Evolutionary conservation across 2,888 invertebrate genomes (phyloP).

Genomic region (Platerodrilus igneus): DNA sequence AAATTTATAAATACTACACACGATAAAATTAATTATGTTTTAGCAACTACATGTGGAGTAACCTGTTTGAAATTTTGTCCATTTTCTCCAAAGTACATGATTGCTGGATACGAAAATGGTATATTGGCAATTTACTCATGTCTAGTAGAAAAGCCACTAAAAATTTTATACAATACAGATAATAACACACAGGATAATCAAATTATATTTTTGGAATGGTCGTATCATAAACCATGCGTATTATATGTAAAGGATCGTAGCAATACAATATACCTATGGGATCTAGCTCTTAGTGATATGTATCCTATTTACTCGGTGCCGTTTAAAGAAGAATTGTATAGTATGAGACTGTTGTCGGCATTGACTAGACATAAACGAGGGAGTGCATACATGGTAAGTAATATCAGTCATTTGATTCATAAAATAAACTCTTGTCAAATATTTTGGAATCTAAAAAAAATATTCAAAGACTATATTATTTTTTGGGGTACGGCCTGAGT

Average conservation of each 20-base stretch:
- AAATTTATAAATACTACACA: not conserved
- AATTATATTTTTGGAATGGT: conserved; percentile 52
- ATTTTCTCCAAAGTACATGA: conserved; percentile 49
- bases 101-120: conserved; percentile 52
- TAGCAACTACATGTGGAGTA: conserved; percentile 38
- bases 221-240: conserved; percentile 50
- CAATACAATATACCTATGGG: conserved; percentile 52
- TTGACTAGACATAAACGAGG: conserved; percentile 28
- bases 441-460: no score
- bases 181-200: conserved; percentile 34
- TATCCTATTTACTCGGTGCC: conserved; percentile 48
- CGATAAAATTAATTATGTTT: conserved; percentile 22
- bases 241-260: conserved; percentile 49
- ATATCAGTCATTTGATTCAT: no score
- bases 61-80: conserved; percentile 51
- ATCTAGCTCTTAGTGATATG: conserved; percentile 51
- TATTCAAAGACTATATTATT: no score
- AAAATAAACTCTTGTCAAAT: no score
- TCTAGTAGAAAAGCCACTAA: conserved; percentile 46
- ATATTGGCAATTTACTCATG: conserved; percentile 50
- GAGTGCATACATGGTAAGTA: conserved; percentile 49
- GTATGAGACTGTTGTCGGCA: conserved; percentile 48
- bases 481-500: no score
- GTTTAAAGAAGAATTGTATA: conserved; percentile 44
- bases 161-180: conserved; percentile 39